phyloP scores from a whole-genome alignment of 1,140 invertebrate genomes.

The Anthonomus grandis region DNA sequence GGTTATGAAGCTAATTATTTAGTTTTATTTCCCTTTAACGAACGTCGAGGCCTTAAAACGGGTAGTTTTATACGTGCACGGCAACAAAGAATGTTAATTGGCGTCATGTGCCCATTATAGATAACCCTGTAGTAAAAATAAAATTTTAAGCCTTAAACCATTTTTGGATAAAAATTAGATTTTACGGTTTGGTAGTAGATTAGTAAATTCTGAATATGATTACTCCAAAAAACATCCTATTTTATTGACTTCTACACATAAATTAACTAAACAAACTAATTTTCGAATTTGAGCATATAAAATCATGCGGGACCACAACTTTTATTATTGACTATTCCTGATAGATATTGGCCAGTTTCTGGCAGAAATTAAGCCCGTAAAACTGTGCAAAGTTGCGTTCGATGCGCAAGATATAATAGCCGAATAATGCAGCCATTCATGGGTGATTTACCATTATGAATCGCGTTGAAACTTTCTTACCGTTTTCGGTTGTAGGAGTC shows the following conservation, averaged over 20 bases:
- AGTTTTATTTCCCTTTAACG: too few relatives aligned
- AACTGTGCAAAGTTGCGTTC: too few relatives aligned
- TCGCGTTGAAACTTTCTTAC: too few relatives aligned
- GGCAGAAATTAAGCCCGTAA: constrained; percentile 28
- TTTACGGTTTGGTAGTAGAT: constrained; percentile 46
- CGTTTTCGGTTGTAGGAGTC: too few relatives aligned
- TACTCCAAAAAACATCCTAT: too few relatives aligned
- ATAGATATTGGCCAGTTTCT: constrained; percentile 36
- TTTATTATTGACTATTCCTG: constrained; percentile 27
- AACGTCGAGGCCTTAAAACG: too few relatives aligned
- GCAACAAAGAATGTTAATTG: constrained; percentile 23
- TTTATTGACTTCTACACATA: too few relatives aligned
- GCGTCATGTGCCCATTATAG: constrained; percentile 33
- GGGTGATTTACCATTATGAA: constrained; percentile 20
- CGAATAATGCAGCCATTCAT: constrained; percentile 12
- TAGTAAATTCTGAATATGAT: too few relatives aligned
- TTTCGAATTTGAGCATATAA: constrained; percentile 32
- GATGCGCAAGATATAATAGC: constrained; percentile 16
- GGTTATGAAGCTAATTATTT: too few relatives aligned
- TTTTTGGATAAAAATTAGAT: constrained; percentile 45
- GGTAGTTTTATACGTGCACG: too few relatives aligned
- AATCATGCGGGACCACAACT: constrained; percentile 38
- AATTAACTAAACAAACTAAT: constrained; percentile 30
- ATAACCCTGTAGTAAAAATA: constrained; percentile 35
- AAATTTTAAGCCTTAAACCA: constrained; percentile 38